Percentiles rank a stretch among this genome's conserved stretches.
Conservation (phyloP, 2,113 vertebrate species). For the Nibea coibor region DNA sequence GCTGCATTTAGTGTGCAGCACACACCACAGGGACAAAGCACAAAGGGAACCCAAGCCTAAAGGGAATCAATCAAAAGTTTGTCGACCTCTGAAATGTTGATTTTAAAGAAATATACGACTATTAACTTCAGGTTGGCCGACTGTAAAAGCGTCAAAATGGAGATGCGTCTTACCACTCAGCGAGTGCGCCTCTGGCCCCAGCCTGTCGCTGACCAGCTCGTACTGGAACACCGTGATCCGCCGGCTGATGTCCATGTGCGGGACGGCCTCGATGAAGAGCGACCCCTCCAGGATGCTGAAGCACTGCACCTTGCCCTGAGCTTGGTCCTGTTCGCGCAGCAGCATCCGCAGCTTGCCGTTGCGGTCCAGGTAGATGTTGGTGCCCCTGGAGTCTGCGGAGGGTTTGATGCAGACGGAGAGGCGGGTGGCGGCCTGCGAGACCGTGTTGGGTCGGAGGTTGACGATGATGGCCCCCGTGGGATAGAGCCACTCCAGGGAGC, state of each 20-base stretch:
- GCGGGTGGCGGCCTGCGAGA: slow-evolving; percentile 83
- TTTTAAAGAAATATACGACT: not conserved
- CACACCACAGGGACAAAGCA: slow-evolving; percentile 44
- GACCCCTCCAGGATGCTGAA: slow-evolving; percentile 91
- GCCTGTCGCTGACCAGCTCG: slow-evolving; percentile 87
- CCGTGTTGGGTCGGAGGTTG: slow-evolving; percentile 93
- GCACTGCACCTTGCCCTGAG: slow-evolving; percentile 87
- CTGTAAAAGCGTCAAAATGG: not conserved
- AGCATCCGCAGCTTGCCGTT: slow-evolving; percentile 92
- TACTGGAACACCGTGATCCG: slow-evolving; percentile 96
- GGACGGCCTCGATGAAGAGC: slow-evolving; percentile 94
- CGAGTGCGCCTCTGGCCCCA: slow-evolving; percentile 82
- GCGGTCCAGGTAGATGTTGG: slow-evolving; percentile 98
- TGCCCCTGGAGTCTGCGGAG: slow-evolving; percentile 89
- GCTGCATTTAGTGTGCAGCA: slow-evolving; percentile 58
- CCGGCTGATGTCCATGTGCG: slow-evolving; percentile 93
- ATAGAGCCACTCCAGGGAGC: slow-evolving; percentile 96
- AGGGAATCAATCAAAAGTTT: slow-evolving; percentile 25
- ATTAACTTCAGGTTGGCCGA: not conserved
- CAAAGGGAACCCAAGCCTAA: slow-evolving; percentile 34
- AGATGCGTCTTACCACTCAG: slow-evolving; percentile 84
- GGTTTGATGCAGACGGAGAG: slow-evolving; percentile 97
- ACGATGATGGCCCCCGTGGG: slow-evolving; percentile 96
- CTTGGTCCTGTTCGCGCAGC: slow-evolving; percentile 86
- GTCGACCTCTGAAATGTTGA: not conserved